A percentile compares a stretch with the other conserved stretches of the same genome.
Conservation (phyloP, 2,888 invertebrate species). For the Coenonympha glycerion region DNA sequence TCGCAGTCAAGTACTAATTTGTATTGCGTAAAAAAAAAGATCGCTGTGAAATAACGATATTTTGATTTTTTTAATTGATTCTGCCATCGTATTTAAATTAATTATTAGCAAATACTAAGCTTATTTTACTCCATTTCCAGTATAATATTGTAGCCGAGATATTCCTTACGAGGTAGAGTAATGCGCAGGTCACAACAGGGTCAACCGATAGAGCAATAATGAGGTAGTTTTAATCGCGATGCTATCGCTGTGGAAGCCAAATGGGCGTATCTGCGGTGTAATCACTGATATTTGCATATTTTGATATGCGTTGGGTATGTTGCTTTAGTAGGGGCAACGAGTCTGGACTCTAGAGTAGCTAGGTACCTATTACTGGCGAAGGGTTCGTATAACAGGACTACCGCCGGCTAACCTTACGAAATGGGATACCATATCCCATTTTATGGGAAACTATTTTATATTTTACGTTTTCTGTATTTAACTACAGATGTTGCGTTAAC, state of each 20-base stretch:
- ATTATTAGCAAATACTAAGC: too few relatives aligned
- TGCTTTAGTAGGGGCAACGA: conserved; percentile 3
- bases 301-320: conserved; percentile 31
- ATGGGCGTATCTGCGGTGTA: conserved; percentile 38
- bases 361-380: not conserved
- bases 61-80: too few relatives aligned
- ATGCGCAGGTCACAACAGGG: conserved; percentile 26
- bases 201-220: conserved; percentile 41
- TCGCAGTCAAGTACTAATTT: too few relatives aligned
- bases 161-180: conserved; percentile 18
- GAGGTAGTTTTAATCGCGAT: conserved; percentile 36
- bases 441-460: too few relatives aligned
- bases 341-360: not conserved
- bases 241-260: conserved; percentile 36
- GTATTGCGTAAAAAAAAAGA: too few relatives aligned
- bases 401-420: too few relatives aligned
- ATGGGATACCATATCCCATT: too few relatives aligned
- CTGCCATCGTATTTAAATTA: too few relatives aligned
- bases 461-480: too few relatives aligned
- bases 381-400: not conserved
- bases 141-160: conserved; percentile 21
- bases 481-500: too few relatives aligned
- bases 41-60: too few relatives aligned
- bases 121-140: not conserved
- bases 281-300: conserved; percentile 46